A percentile compares a stretch with the other conserved stretches of the same genome.
Evolutionary conservation across 2,888 invertebrate species (phyloP).

Genomic region (Perizoma affinitatum): DNA sequence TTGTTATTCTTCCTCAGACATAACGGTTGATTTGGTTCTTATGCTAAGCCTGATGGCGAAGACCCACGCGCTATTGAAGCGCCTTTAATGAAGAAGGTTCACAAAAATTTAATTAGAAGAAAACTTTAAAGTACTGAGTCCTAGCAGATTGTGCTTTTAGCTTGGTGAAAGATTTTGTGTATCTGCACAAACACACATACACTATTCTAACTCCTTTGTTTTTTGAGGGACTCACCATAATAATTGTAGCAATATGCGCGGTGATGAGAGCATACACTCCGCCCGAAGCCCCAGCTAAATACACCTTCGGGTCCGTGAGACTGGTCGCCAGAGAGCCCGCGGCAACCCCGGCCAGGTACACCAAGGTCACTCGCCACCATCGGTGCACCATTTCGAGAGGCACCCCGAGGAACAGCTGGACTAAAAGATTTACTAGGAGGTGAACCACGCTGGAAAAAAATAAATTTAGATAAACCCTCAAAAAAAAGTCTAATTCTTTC

Average conservation of each 20-base stretch:
- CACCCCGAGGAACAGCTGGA: conserved; percentile 96
- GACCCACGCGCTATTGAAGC: too few relatives aligned
- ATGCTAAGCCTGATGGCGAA: too few relatives aligned
- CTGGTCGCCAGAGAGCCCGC: conserved; percentile 94
- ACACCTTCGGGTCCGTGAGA: conserved; percentile 90
- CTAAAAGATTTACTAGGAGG: conserved; percentile 94
- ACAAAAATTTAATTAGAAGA: too few relatives aligned
- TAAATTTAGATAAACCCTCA: conserved; percentile 23
- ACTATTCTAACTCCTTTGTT: too few relatives aligned
- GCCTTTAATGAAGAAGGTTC: too few relatives aligned
- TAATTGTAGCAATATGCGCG: conserved; percentile 95
- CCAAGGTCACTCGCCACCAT: conserved; percentile 95
- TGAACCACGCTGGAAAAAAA: conserved; percentile 88
- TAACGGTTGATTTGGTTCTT: too few relatives aligned
- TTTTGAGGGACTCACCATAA: conserved; percentile 86
- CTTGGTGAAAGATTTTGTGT: too few relatives aligned
- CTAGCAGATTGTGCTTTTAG: too few relatives aligned
- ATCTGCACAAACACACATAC: too few relatives aligned
- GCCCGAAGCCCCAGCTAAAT: conserved; percentile 96
- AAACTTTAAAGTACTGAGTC: too few relatives aligned
- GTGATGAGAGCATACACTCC: conserved; percentile 97
- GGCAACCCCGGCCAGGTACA: conserved; percentile 93
- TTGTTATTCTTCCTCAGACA: too few relatives aligned
- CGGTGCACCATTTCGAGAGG: conserved; percentile 98
- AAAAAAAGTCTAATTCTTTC: too few relatives aligned